phyloP scores from a whole-genome alignment of 2,113 vertebrate genomes.

The Podarcis raffonei region DNA sequence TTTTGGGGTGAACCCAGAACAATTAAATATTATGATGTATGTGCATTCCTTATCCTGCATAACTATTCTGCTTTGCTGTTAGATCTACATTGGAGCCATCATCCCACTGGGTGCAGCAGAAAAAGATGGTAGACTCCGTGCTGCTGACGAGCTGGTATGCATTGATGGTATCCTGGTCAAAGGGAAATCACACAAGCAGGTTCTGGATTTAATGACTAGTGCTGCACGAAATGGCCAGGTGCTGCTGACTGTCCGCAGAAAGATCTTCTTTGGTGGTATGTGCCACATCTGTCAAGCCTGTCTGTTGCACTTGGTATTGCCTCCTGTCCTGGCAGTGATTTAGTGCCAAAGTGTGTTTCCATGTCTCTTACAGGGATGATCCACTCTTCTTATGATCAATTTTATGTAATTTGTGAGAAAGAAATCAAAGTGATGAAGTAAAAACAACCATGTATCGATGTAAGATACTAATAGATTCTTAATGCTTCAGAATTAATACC shows the following conservation, averaged over 20 bases:
- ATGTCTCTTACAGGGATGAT: not conserved
- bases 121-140: conserved; percentile 92
- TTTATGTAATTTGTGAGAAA: not conserved
- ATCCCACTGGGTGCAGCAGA: conserved; percentile 94
- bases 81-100: conserved; percentile 98
- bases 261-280: conserved; percentile 84
- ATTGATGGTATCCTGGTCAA: conserved; percentile 93
- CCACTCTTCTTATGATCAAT: not conserved
- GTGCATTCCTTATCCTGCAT: rapidly evolving
- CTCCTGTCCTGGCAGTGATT: not conserved
- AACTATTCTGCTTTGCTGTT: conserved; percentile 43
- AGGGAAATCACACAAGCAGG: conserved; percentile 96
- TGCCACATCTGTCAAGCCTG: conserved; percentile 5
- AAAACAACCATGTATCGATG: not conserved
- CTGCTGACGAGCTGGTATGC: conserved; percentile 94
- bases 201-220: conserved; percentile 95
- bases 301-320: conserved; percentile 4
- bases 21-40: not conserved
- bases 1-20: not conserved
- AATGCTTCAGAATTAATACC: not conserved
- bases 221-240: conserved; percentile 96
- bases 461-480: not conserved
- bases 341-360: not conserved
- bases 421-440: not conserved
- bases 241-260: conserved; percentile 91